Evolutionary conservation across 2,113 vertebrate genomes (phyloP).

Genomic region (Gulo gulo): DNA sequence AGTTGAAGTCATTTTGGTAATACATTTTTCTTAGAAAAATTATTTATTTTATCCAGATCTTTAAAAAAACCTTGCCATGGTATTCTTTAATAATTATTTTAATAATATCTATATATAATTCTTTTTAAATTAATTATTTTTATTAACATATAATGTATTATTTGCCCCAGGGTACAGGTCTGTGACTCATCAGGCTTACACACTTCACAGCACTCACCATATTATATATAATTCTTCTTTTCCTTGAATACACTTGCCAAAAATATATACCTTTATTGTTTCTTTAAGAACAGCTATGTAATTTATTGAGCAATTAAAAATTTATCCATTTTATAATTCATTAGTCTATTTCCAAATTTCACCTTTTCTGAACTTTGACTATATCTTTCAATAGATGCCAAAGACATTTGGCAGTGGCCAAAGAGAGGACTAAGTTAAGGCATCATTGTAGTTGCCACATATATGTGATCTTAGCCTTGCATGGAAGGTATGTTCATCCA

Average conservation of each 20-base stretch:
- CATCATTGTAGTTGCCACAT: not conserved
- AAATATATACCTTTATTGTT: not conserved
- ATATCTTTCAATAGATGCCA: not conserved
- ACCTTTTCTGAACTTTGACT: not conserved
- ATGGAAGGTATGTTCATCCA: not conserved
- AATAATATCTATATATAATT: not conserved
- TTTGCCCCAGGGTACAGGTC: too few relatives aligned
- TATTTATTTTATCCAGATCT: conserved; percentile 7
- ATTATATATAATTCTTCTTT: not conserved
- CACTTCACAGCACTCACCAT: too few relatives aligned
- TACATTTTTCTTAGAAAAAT: conserved; percentile 20
- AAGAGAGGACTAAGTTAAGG: not conserved
- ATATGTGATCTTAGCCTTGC: not conserved
- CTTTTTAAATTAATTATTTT: too few relatives aligned
- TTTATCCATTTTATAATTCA: conserved; percentile 16
- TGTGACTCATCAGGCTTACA: too few relatives aligned
- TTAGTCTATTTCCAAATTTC: not conserved
- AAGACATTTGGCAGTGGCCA: not conserved
- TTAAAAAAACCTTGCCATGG: not conserved
- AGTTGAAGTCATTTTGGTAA: conserved; percentile 3
- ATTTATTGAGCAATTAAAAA: not conserved
- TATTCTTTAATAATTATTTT: not conserved
- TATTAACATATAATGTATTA: too few relatives aligned
- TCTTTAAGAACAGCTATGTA: conserved; percentile 11
- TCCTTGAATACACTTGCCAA: not conserved